Evolutionary conservation across 2,797 vertebrate genomes (phyloP).

Genomic region (Urocyon cinereoargenteus): DNA sequence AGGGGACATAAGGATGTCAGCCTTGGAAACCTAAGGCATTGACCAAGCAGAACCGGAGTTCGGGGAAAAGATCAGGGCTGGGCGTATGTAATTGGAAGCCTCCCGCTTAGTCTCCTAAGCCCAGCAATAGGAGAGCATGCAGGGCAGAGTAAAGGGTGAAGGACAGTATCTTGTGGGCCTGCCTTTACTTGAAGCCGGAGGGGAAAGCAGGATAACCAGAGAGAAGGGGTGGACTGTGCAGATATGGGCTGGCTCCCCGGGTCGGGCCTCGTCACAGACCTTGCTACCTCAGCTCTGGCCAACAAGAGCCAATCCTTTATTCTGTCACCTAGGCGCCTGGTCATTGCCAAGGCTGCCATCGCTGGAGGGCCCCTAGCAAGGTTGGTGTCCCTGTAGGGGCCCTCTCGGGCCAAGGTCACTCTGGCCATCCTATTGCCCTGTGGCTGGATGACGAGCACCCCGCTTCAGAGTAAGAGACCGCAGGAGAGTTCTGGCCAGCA

Average conservation of each 20-base stretch:
- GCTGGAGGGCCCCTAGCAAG: background rate
- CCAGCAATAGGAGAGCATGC: background rate
- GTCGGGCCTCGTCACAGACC: background rate
- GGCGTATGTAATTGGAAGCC: background rate
- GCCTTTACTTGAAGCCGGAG: background rate
- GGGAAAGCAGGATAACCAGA: background rate
- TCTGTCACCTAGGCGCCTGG: background rate
- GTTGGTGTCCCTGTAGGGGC: background rate
- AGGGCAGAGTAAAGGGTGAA: background rate
- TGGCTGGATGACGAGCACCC: background rate
- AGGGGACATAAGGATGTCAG: background rate
- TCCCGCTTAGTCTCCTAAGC: background rate
- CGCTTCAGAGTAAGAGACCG: background rate
- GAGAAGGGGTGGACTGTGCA: background rate
- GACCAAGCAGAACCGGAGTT: background rate
- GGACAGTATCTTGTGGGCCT: background rate
- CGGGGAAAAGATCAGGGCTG: background rate
- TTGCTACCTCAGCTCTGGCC: background rate
- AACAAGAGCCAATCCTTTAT: background rate
- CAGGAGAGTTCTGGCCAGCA: background rate
- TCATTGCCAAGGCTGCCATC: background rate
- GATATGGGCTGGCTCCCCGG: background rate
- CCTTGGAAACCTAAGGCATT: background rate
- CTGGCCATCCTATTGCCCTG: background rate
- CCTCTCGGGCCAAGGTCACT: background rate